Conservation (phyloP, 1,140 invertebrate genomes). For the Heliothis subflexa region DNA sequence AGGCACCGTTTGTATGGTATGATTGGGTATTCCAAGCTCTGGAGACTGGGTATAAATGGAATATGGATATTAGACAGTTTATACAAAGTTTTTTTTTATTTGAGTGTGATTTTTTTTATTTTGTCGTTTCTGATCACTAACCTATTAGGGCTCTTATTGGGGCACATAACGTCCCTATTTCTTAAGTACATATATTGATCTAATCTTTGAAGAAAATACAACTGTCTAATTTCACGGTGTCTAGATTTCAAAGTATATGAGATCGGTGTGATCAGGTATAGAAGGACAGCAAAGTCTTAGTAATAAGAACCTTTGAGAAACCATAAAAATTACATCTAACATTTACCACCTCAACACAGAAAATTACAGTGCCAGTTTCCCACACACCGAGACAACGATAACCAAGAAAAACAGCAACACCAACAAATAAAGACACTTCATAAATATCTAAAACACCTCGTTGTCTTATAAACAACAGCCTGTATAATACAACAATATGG, state of each 20-base stretch:
- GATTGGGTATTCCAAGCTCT: not conserved
- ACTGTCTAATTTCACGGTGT: no score
- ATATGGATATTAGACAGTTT: not conserved
- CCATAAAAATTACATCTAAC: no score
- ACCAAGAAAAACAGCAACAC: not conserved
- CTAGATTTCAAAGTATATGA: no score
- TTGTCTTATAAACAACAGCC: not conserved
- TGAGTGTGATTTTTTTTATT: not conserved
- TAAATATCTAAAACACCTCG: not conserved
- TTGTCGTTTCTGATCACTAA: no score
- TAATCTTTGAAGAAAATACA: no score
- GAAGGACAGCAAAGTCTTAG: no score
- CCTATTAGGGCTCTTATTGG: no score
- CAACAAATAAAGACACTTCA: not conserved
- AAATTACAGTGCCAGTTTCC: not conserved
- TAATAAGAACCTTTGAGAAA: no score
- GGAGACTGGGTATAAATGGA: not conserved
- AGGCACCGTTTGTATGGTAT: slow-evolving; percentile 10
- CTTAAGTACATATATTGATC: no score
- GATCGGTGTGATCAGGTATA: no score
- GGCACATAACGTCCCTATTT: no score
- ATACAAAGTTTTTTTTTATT: not conserved
- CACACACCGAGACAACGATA: not conserved
- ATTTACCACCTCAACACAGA: no score
- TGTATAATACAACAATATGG: slow-evolving; percentile 13